A percentile compares a stretch with the other conserved stretches of the same genome.
Conservation (phyloP, 1,140 invertebrate genomes). For the Papilio glaucus region DNA sequence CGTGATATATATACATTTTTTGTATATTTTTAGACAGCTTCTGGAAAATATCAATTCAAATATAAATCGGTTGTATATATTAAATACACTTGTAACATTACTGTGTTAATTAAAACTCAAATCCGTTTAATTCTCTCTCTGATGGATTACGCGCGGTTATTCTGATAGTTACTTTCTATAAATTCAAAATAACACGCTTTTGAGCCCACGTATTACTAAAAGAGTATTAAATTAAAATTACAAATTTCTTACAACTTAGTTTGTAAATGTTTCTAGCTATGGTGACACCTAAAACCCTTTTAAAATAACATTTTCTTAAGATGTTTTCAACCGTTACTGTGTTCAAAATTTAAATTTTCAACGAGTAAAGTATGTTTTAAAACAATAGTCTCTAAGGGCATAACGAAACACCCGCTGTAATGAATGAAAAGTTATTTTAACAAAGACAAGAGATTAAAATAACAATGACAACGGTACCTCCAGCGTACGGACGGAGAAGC, state of each 20-base stretch:
- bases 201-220: too few species aligned
- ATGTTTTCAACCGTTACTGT: background rate
- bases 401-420: background rate
- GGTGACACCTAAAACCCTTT: background rate
- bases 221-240: too few species aligned
- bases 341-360: slow-evolving; percentile 7
- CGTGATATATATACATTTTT: too few species aligned
- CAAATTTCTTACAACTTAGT: background rate
- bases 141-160: slow-evolving; percentile 19
- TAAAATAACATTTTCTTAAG: background rate
- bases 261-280: background rate
- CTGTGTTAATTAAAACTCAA: background rate
- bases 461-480: slow-evolving; percentile 8
- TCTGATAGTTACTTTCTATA: too few species aligned
- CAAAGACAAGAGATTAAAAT: slow-evolving; percentile 29
- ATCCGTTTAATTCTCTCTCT: background rate
- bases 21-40: background rate
- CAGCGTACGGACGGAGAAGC: too few species aligned
- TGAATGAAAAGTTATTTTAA: slow-evolving; percentile 20
- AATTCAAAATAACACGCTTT: too few species aligned
- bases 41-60: background rate
- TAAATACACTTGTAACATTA: background rate
- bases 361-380: background rate
- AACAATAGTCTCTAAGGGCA: slow-evolving; percentile 10
- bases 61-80: background rate